Conservation (phyloP, 2,113 vertebrate genomes). For the Chiloscyllium plagiosum region DNA sequence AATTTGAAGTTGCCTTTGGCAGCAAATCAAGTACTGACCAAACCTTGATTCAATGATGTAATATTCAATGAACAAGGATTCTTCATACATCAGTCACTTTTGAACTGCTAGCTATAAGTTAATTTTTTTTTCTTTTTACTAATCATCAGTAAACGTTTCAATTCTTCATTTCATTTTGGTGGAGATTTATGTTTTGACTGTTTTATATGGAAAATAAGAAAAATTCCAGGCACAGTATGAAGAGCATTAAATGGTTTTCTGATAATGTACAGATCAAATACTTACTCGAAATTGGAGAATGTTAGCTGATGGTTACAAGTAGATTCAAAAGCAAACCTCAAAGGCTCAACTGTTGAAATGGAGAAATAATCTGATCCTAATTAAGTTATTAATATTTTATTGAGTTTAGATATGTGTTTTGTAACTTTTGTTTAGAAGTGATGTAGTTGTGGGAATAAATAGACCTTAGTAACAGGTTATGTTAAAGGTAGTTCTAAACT, state of each 20-base stretch:
- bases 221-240: neutral
- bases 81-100: neutral
- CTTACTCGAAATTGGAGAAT: neutral
- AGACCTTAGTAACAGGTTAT: neutral
- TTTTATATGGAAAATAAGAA: neutral
- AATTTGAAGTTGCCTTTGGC: conserved; percentile 25
- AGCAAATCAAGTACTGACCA: conserved; percentile 31
- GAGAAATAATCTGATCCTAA: neutral
- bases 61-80: neutral
- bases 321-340: neutral
- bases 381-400: neutral
- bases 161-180: neutral
- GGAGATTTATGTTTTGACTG: neutral
- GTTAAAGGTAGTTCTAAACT: neutral
- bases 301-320: neutral
- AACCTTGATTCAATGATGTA: conserved; percentile 25
- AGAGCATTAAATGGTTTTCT: neutral
- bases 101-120: neutral
- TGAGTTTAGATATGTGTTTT: neutral
- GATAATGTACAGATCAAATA: neutral
- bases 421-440: neutral
- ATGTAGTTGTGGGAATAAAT: neutral
- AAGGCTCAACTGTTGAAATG: neutral
- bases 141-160: neutral
- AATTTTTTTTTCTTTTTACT: neutral